phyloP scores from a whole-genome alignment of 2,797 vertebrate genomes.

The Scolopax rusticola region DNA sequence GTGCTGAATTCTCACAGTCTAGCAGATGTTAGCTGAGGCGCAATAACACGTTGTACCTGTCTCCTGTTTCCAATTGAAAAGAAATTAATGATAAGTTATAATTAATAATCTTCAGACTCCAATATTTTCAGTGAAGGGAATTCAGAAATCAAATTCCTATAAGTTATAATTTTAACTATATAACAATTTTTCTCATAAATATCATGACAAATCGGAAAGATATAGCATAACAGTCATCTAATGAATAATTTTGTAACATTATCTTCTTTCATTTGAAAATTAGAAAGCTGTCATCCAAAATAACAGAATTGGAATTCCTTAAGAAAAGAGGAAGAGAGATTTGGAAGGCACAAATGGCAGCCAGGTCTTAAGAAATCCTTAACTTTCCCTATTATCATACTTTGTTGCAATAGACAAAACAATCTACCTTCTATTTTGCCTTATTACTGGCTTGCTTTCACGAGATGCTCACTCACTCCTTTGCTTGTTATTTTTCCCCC shows the following conservation, averaged over 20 bases:
- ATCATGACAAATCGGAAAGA: neutral
- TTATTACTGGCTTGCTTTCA: neutral
- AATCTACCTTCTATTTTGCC: neutral
- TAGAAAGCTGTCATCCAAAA: neutral
- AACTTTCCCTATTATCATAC: neutral
- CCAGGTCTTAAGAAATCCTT: neutral
- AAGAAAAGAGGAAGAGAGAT: neutral
- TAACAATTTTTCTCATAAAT: neutral
- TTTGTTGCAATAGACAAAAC: neutral
- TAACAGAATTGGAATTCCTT: neutral
- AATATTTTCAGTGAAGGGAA: neutral
- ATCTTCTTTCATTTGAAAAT: neutral
- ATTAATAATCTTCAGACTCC: conserved; percentile 1
- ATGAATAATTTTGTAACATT: neutral
- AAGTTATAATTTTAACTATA: neutral
- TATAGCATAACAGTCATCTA: neutral
- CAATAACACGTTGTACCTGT: neutral
- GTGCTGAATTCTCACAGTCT: neutral
- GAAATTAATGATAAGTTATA: neutral
- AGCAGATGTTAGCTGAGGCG: neutral
- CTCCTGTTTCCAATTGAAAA: neutral
- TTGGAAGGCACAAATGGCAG: neutral
- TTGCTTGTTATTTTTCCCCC: neutral
- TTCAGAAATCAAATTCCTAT: neutral
- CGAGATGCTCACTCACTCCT: neutral